Base-by-base conservation (phyloP, 2,888 invertebrate genomes). In the Chloromyia formosa region DNA sequence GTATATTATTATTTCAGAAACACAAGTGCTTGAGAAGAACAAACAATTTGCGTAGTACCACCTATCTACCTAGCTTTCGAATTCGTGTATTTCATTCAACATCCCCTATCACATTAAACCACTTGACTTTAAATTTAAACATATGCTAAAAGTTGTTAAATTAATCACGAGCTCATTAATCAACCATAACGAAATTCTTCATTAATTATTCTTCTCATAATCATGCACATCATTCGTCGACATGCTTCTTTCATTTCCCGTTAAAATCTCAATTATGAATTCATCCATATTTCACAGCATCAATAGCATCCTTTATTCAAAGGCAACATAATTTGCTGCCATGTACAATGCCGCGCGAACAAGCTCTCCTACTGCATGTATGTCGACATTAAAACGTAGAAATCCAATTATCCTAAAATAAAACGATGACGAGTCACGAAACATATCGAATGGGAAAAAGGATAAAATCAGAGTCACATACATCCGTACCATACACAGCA, bases 281-380 rank as follows among this genome's bases (percentile, higher is more conserved):
- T 56, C 22, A 56, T 1, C 14, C 56, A 56, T 56, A 56, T 56
- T 56, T 56, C 56, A 56, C 20, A 20, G 22, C 56, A 56, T 16
- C 56, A 16, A 56, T 16, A 7, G 14, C 56, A 56, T 56, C 18
- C 20, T 10, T 20, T 16, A 56, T 56, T 56, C 56, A 56, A 56
- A 56, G 22, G 22, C 53, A 56, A 56, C 56, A 56, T 56, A 16
- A 56, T 56, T 56, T 56, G 20, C 56, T 18, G 56, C 22, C 56
- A 20, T 56, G 20, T 56, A 56, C 56, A 20, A n/a, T 20, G 56
- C 18, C 56, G 10, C 56, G 10, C 20, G 7, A 56, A 56, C 56
- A 56, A 56, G 18, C 20, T 56, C 18, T 18, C 10, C 22, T 20
- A 4, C 18, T 20, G n/a, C 14, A 16, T 12, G 14, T 53, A 56